Evolutionary conservation across 2,797 vertebrate species (phyloP), one percentile per base, ranked within the genome.

Genomic region (Chanos chanos): DNA sequence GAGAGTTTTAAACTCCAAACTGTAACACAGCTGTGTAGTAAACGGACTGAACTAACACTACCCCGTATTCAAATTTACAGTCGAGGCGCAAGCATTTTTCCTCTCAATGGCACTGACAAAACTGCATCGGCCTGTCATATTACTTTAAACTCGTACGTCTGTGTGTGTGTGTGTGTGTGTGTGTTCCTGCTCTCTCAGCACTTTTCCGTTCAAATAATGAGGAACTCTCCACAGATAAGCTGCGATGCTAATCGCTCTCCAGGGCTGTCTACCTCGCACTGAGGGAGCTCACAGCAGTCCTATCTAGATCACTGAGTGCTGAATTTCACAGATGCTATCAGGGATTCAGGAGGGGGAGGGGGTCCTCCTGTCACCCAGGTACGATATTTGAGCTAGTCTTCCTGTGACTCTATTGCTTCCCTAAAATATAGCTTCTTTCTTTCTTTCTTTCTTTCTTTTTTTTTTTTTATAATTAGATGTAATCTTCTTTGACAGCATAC

Each of bases 281-380:
- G 41, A 49, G 59, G 13, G 33, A 41, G 30, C 45, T 57, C 36
- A 24, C 49, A 21, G 27, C 36, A 41, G 60, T 22, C 25, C 36
- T 58, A 76, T 73, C 64, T 73, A 67, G 67, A 76, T 76, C 51
- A 22, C 34, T 67, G 55, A 73, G 12, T 64, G 67, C 70, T 72
- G 73, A 76, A 61, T 51, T 44, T 36, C 27, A 28, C 53, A 8
- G 56, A 66, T 67, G 44, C 44, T 47, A 40, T 50, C 45, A 25
- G 24, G 51, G 62, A 62, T 59, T 62, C 58, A 50, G 61, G 57
- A n/a, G n/a, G n/a, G n/a, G n/a, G n/a, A n/a, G n/a, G n/a, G n/a
- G n/a, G n/a, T n/a, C n/a, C n/a, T n/a, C n/a, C n/a, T n/a, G n/a
- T n/a, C n/a, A n/a, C n/a, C n/a, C n/a, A n/a, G n/a, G n/a, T n/a